Evolutionary conservation across 2,888 invertebrate genomes (phyloP), one percentile per base, ranked within the genome.

Genomic region (Helobdella robusta): DNA sequence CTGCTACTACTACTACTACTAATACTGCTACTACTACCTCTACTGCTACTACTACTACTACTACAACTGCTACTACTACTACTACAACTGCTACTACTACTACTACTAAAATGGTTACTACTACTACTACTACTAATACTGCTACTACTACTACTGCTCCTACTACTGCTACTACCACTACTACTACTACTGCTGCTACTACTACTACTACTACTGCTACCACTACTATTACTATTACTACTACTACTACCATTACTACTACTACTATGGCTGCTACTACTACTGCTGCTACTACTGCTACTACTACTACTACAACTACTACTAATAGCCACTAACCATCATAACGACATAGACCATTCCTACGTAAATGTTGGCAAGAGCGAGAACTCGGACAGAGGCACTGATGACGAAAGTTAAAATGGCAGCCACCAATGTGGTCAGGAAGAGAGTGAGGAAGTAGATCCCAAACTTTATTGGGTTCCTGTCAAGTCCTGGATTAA

Each of bases 371-470:
- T 73, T 75, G 32, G 73, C 74, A 2, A 74, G 67, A 20, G 71
- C 71, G 60, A 72, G 69, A 25, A 69, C 66, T 11, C 62, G 28
- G 20, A 67, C 62, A 2, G 65, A 48, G 6, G 70, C 69, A 46
- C 70, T 69, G 70, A 78, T 70, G 65, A 73, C 70, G 70, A 79
- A 79, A 28, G 76, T 75, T 6, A 79, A 59, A 18, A 74, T 71
- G 2, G 75, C 75, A 5, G 77, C 77, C 15, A 77, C 70, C 65
- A 76, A 50, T 1, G 78, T 75, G 4, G 77, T 76, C 30, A 75
- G 59, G 61, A 76, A 73, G 59, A 79, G 69, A 18, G 69, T 72
- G 54, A 79, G 67, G 48, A 73, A 61, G 70, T 74, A 79, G 67
- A 78, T 68, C 67, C 77, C 74, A 68, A 78, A 79, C 60, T 75